Conservation (phyloP, 2,797 vertebrate species). For the Kryptolebias ocellatus region DNA sequence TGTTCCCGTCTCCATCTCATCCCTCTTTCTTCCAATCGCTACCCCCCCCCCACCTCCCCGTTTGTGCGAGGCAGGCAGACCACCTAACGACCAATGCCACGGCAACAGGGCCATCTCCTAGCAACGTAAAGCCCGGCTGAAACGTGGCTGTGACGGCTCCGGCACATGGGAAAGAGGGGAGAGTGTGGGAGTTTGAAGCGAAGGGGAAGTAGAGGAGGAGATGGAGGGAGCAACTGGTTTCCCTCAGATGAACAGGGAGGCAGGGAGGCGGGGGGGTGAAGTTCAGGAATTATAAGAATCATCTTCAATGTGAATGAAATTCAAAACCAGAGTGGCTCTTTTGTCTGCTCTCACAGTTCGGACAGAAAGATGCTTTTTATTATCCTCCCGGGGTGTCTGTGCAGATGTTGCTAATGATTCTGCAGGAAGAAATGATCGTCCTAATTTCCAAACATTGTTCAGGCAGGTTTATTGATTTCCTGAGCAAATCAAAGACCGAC, state of each 20-base stretch:
- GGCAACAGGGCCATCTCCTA: constrained; percentile 86
- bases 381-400: constrained; percentile 23
- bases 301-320: constrained; percentile 65
- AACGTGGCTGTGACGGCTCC: constrained; percentile 76
- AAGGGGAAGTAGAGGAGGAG: constrained; percentile 14
- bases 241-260: constrained; percentile 34
- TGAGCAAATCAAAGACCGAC: constrained; percentile 4
- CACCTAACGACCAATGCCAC: constrained; percentile 83
- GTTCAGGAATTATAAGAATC: constrained; percentile 48
- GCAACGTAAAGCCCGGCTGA: constrained; percentile 82
- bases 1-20: constrained; percentile 50
- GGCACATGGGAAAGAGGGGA: constrained; percentile 51
- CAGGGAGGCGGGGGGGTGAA: constrained; percentile 20
- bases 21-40: constrained; percentile 8
- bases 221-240: constrained; percentile 57
- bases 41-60: constrained; percentile 40
- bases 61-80: constrained; percentile 68
- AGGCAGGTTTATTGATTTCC: constrained; percentile 45
- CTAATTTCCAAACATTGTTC: constrained; percentile 25
- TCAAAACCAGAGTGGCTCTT: constrained; percentile 38
- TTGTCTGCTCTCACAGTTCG: constrained; percentile 35
- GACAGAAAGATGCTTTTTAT: constrained; percentile 37
- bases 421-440: constrained; percentile 1
- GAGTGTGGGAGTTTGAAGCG: constrained; percentile 43
- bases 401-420: constrained; percentile 13